phyloP scores from a whole-genome alignment of 1,140 invertebrate genomes.

The Drosophila triauraria region DNA sequence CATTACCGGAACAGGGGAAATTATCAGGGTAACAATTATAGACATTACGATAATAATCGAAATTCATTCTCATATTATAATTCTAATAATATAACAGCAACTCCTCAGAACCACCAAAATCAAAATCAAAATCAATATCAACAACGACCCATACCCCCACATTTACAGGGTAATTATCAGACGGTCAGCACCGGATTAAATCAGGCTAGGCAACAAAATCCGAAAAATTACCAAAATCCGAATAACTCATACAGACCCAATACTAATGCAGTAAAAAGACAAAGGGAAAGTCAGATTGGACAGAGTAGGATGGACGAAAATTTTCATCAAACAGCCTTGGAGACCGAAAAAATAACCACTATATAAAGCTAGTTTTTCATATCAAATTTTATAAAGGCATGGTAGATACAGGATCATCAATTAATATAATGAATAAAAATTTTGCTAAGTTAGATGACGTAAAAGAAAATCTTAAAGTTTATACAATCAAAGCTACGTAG shows the following conservation, averaged over 20 bases:
- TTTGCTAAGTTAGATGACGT: not conserved
- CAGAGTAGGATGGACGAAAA: not conserved
- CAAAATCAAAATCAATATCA: too few species aligned
- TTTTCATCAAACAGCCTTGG: too few species aligned
- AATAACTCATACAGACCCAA: not conserved
- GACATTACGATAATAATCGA: too few species aligned
- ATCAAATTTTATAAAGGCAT: not conserved
- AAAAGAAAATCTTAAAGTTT: not conserved
- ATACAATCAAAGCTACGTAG: not conserved
- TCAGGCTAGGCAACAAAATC: too few species aligned
- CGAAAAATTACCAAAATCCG: not conserved
- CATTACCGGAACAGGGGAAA: too few species aligned
- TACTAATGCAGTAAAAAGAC: not conserved
- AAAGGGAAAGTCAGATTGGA: not conserved
- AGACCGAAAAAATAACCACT: not conserved
- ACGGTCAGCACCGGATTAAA: too few species aligned
- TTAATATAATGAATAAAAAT: not conserved
- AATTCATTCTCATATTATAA: too few species aligned
- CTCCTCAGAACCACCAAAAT: too few species aligned
- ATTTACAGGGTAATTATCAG: not conserved
- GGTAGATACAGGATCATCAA: not conserved
- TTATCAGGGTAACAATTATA: too few species aligned
- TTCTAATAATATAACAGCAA: too few species aligned
- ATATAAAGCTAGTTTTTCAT: not conserved
- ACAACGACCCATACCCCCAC: too few species aligned